phyloP scores from a whole-genome alignment of 2,888 invertebrate species.

The Nephrotoma guestfalica region DNA sequence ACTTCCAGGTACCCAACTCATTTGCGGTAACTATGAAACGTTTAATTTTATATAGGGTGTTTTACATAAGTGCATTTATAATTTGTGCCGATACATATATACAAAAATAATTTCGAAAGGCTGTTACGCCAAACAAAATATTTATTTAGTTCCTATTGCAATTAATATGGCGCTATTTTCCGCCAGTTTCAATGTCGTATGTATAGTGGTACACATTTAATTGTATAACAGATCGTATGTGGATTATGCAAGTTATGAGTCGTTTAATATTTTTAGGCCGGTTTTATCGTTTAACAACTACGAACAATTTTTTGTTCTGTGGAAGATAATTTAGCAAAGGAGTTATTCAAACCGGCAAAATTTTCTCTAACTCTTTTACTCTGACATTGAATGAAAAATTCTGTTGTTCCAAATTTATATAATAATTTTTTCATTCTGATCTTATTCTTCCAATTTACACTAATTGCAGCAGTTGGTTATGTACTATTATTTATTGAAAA shows the following conservation, averaged over 20 bases:
- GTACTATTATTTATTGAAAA: too few species aligned
- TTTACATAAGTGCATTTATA: background rate
- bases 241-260: background rate
- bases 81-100: background rate
- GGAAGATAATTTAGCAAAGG: too few species aligned
- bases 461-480: too few species aligned
- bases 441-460: too few species aligned
- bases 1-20: constrained; percentile 40
- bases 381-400: too few species aligned
- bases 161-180: background rate
- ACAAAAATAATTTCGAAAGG: background rate
- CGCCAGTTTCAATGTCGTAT: background rate
- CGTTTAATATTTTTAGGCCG: background rate
- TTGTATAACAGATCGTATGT: background rate
- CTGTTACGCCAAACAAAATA: background rate
- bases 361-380: too few species aligned
- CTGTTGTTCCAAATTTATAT: too few species aligned
- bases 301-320: too few species aligned
- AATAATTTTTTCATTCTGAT: too few species aligned
- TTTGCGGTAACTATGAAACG: constrained; percentile 2
- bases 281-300: too few species aligned
- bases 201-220: background rate
- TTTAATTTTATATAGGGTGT: background rate
- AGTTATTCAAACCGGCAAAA: too few species aligned
- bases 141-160: background rate